Conservation (phyloP, 2,797 vertebrate species). For the Betta splendens region DNA sequence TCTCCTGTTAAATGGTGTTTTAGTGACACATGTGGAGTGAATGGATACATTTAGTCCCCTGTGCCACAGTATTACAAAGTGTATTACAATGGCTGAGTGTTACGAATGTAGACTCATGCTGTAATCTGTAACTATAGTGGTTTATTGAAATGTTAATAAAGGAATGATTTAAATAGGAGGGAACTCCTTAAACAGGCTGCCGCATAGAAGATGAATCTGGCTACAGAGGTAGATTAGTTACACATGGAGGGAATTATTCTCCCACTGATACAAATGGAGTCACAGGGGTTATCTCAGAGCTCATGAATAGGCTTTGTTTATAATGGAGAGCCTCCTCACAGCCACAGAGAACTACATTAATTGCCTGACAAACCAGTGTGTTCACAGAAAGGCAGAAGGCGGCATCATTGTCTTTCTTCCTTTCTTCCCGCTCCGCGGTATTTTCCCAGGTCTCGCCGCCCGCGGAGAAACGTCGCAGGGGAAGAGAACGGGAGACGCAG, state of each 20-base stretch:
- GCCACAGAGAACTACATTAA: conserved; percentile 56
- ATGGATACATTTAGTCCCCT: not conserved
- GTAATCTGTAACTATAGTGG: conserved; percentile 15
- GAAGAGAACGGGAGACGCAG: conserved; percentile 9
- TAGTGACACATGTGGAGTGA: not conserved
- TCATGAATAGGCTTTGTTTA: conserved; percentile 72
- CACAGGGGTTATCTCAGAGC: conserved; percentile 51
- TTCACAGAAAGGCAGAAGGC: conserved; percentile 36
- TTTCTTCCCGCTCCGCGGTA: conserved; percentile 17
- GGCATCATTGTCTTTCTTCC: conserved; percentile 24
- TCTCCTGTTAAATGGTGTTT: conserved; percentile 1
- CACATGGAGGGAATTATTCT: conserved; percentile 66
- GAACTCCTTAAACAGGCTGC: conserved; percentile 52
- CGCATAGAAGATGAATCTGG: conserved; percentile 59
- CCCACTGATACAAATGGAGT: conserved; percentile 63
- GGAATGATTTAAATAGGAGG: conserved; percentile 35
- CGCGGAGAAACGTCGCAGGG: conserved; percentile 31
- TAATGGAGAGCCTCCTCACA: conserved; percentile 51
- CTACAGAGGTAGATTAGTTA: conserved; percentile 68
- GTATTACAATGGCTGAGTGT: conserved; percentile 2
- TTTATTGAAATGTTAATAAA: conserved; percentile 31
- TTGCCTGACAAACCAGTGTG: conserved; percentile 49
- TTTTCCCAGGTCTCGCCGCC: conserved; percentile 31
- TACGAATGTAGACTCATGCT: conserved; percentile 4
- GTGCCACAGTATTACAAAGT: no score